Conservation (phyloP, 2,113 vertebrate genomes). For the Rhadina sibilatrix region DNA sequence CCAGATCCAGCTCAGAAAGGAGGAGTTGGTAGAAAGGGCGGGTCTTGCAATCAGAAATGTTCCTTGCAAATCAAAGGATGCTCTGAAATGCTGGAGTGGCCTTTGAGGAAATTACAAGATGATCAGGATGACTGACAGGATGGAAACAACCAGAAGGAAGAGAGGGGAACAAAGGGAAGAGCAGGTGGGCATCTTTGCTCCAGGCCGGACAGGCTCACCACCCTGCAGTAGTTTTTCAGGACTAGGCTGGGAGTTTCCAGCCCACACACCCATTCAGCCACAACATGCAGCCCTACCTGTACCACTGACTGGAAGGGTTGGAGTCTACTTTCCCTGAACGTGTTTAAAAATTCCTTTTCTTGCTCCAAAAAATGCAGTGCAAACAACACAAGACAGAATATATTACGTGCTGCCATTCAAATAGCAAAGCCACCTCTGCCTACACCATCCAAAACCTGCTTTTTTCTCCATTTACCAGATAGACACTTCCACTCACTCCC, state of each 20-base stretch:
- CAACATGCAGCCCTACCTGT: background rate
- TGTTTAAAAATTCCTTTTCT: background rate
- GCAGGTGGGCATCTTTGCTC: background rate
- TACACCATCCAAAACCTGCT: background rate
- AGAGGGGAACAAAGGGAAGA: background rate
- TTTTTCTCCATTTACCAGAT: background rate
- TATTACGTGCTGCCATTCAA: fast-evolving
- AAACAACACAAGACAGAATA: background rate
- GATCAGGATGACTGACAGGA: background rate
- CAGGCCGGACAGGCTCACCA: background rate
- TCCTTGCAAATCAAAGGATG: background rate
- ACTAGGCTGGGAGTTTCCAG: background rate
- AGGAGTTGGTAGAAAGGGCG: background rate
- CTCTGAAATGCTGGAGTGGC: background rate
- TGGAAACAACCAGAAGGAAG: background rate
- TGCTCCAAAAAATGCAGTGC: background rate
- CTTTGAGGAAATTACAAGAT: background rate
- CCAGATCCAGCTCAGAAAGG: background rate
- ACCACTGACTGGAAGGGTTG: background rate
- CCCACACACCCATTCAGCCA: background rate
- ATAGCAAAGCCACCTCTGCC: background rate
- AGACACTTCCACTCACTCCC: background rate
- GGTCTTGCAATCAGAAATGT: background rate
- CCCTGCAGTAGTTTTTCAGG: background rate
- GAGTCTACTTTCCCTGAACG: fast-evolving